Base-by-base conservation (phyloP, 2,888 invertebrate species). In the Cephus nigrinus region DNA sequence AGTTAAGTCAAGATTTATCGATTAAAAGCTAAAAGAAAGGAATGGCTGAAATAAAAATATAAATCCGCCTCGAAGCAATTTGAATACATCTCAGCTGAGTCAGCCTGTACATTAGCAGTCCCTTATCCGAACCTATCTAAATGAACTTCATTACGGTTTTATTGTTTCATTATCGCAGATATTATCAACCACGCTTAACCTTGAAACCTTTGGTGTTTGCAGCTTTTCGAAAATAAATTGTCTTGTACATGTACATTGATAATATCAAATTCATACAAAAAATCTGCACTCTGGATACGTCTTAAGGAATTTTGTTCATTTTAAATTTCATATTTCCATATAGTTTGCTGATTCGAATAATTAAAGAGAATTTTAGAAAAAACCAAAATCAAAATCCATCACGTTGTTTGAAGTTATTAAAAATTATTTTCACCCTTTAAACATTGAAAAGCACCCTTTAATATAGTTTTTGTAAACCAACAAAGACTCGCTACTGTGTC, bases 141-240 rank as follows among this genome's bases (percentile, higher is more conserved):
- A 86, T 85, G 84, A 85, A 87, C 84, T 87, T 86, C 84, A 85
- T 87, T 87, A 86, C 84, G 85, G 55, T 84, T 84, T 85, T 83
- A 83, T 85, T 81, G 85, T 86, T 87, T 85, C 84, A 85, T 86
- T 84, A 83, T 84, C 85, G 80, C 81, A 80, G 84, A 85, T 84
- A 86, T 79, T 81, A 85, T 85, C 85, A 77, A 78, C 32, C 32
- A 23, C 72, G 31, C 12, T 30, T 33, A 71, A 33, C 71, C 71
- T 71, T 32, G 23, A 31, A 55, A 55, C 23, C 55, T 55, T 23
- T 9, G 23, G 2, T 9, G 55, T 23, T 55, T 55, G 23, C 23
- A 55, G 55, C 55, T 23, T 55, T 55, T 55, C 55, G 55, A 55
- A 55, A 55, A 55, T 55, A 55, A 55, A 55, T 55, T 55, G 0